Evolutionary conservation across 2,797 vertebrate species (phyloP).

Genomic region (Chaunax sp.): DNA sequence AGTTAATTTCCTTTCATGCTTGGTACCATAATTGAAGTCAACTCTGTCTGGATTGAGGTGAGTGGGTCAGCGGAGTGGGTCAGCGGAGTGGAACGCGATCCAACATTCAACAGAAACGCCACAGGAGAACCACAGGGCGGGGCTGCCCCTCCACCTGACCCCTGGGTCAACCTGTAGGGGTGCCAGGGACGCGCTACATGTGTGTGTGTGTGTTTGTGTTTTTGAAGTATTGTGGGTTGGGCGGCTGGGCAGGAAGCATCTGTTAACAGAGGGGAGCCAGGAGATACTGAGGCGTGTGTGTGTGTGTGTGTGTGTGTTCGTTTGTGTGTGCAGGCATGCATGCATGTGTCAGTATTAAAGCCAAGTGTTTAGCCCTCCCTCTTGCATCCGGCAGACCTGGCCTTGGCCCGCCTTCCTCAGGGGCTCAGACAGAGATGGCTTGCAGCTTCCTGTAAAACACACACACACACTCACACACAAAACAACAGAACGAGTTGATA

Average conservation of each 20-base stretch:
- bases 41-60: conserved; percentile 41
- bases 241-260: conserved; percentile 76
- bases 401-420: conserved; percentile 64
- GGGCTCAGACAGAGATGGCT: conserved; percentile 60
- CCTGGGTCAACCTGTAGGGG: conserved; percentile 57
- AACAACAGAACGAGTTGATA: conserved; percentile 6
- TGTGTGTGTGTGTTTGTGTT: conserved; percentile 30
- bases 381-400: conserved; percentile 65
- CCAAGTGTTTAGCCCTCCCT: conserved; percentile 51
- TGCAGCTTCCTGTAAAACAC: conserved; percentile 55
- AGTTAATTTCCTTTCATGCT: conserved; percentile 48
- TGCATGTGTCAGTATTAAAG: conserved; percentile 27
- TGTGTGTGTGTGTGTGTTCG: background rate
- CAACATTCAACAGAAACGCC: conserved; percentile 60
- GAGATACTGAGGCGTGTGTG: conserved; percentile 39
- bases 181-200: conserved; percentile 24
- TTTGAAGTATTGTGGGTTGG: conserved; percentile 39
- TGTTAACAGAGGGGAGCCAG: conserved; percentile 68
- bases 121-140: conserved; percentile 43
- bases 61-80: conserved; percentile 35
- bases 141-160: conserved; percentile 43
- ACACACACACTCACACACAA: conserved; percentile 3
- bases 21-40: conserved; percentile 12
- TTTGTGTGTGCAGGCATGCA: background rate
- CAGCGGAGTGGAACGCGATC: conserved; percentile 35